Conservation (phyloP, 1,140 invertebrate species). For the Latrodectus geometricus region DNA sequence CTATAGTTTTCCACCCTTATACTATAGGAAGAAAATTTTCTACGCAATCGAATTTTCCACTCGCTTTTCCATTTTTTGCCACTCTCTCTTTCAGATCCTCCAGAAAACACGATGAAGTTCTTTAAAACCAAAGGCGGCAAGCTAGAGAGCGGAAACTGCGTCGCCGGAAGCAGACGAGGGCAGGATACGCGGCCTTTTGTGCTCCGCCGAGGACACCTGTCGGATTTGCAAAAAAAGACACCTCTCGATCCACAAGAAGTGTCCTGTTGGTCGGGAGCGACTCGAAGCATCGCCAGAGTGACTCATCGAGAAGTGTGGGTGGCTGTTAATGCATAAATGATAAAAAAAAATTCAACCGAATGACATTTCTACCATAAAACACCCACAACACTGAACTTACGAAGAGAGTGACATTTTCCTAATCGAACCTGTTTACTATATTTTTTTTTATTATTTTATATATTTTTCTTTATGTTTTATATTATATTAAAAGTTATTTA, state of each 20-base stretch:
- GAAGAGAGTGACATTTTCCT: too few relatives aligned
- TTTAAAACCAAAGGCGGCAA: neutral
- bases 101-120: neutral
- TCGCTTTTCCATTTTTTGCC: constrained; percentile 3
- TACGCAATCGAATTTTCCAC: neutral
- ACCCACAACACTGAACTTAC: too few relatives aligned
- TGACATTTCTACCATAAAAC: too few relatives aligned
- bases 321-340: neutral
- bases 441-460: too few relatives aligned
- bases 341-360: too few relatives aligned
- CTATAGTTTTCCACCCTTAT: too few relatives aligned
- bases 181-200: constrained; percentile 50
- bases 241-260: neutral
- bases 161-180: constrained; percentile 25
- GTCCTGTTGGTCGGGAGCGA: neutral
- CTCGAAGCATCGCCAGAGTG: neutral
- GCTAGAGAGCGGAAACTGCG: constrained; percentile 16
- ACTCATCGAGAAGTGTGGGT: neutral
- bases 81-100: constrained; percentile 3
- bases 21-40: too few relatives aligned
- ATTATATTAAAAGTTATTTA: too few relatives aligned
- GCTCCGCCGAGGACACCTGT: constrained; percentile 26
- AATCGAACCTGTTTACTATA: too few relatives aligned
- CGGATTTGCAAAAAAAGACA: neutral
- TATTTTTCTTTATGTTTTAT: too few relatives aligned